Percentiles rank a stretch among this genome's conserved stretches.
Conservation (phyloP, 2,797 vertebrate species). For the Fistularia commersonii region DNA sequence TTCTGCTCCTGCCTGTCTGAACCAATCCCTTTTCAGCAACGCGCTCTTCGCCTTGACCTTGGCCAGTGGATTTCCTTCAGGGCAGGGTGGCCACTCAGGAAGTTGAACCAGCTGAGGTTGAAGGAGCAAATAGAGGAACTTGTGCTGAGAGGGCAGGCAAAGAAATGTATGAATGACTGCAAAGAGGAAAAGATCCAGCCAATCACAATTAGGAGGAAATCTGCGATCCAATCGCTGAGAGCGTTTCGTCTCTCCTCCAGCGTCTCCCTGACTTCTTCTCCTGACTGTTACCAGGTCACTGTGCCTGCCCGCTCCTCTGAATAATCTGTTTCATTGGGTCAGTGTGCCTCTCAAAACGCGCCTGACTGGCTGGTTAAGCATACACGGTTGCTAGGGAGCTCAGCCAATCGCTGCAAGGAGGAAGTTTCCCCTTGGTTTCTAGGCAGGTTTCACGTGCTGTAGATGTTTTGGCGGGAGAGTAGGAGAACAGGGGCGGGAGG, state of each 20-base stretch:
- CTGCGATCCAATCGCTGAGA: conserved; percentile 51
- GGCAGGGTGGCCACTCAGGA: conserved; percentile 62
- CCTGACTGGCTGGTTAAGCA: conserved; percentile 74
- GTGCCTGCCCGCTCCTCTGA: conserved; percentile 71
- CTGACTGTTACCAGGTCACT: conserved; percentile 83
- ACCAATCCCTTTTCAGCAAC: conserved; percentile 66
- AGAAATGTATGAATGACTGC: conserved; percentile 82
- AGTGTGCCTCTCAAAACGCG: conserved; percentile 69
- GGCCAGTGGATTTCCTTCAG: conserved; percentile 67
- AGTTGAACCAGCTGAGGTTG: conserved; percentile 51
- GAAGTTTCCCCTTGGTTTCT: conserved; percentile 76
- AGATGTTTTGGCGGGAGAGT: conserved; percentile 80
- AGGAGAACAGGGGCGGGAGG: conserved; percentile 51
- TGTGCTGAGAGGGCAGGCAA: conserved; percentile 63
- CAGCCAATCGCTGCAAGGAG: conserved; percentile 70
- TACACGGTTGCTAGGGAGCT: conserved; percentile 80
- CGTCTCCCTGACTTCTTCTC: conserved; percentile 69
- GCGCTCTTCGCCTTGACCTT: conserved; percentile 65
- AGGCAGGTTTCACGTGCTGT: conserved; percentile 79
- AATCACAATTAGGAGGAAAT: conserved; percentile 58
- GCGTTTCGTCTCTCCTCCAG: conserved; percentile 41
- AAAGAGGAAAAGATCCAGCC: conserved; percentile 53
- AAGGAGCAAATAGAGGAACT: conserved; percentile 32
- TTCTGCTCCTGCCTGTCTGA: conserved; percentile 59
- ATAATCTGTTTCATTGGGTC: conserved; percentile 79